Base-by-base conservation (phyloP, 2,797 vertebrate genomes). In the Fundulus diaphanus region DNA sequence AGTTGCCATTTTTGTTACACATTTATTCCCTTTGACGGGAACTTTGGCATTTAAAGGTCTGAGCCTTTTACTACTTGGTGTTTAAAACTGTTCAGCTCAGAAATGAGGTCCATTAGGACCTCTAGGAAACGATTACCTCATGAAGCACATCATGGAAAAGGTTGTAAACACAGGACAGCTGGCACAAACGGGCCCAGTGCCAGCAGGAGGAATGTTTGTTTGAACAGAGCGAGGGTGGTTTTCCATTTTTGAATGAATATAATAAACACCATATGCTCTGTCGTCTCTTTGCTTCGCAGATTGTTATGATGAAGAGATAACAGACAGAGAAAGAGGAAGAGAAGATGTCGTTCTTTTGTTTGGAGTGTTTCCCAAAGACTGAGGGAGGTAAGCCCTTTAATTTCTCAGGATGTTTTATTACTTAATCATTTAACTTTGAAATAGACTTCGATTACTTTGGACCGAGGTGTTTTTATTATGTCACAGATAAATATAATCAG, bases 311-410 rank as follows among this genome's bases (percentile, higher is more conserved):
- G 85, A 83, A 83, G 29, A 84, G 89, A 87, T 94, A 93, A 84
- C 84, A 82, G 73, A 1, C 48, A 72, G 56, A 76, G 56, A 24
- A 86, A 51, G 51, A 85, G 48, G 72, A 82, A 68, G 71, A 78
- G 65, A 94, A 92, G 78, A 94, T 94, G 93, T 88, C 92, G 20
- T 92, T 92, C 85, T 93, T 94, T 44, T 88, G 89, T n/a, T 57
- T 92, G 78, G 88, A 92, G 61, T 92, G 88, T 37, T 71, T 82
- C 54, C 83, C 80, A 79, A 92, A 88, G 74, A 91, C 89, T 87
- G 92, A 94, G 82, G 83, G 27, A 82, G 92, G 93, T 93, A 65
- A 80, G 22, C 4, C 27, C 61, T 2, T 20, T 1, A 22, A 18
- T 20, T 35, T 61, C 57, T 40, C 11, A 7, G 40, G 11, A 40